Base-by-base conservation (phyloP, 2,113 vertebrate species). In the Notothenia coriiceps region DNA sequence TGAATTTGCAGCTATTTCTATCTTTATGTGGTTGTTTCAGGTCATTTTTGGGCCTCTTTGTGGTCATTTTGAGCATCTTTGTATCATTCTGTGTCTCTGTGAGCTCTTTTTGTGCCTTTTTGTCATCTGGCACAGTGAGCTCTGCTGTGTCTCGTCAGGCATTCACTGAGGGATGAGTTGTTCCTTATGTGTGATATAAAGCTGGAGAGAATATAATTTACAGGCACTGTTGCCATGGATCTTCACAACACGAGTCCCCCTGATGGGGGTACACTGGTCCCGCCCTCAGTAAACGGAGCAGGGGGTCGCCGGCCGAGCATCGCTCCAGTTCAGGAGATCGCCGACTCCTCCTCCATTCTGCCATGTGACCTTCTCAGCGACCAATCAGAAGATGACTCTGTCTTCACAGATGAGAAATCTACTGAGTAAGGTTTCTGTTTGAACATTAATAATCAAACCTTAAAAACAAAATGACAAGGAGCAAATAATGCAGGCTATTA, bases 311-410 rank as follows among this genome's bases (percentile, higher is more conserved):
- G 98, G 52, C 98, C 97, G 70, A 99, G 98, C 95, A 99, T 99
- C 0, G 98, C 96, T 0, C 97, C 98, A 0, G 98, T 99, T 5
- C 94, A 99, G 0, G 98, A 99, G 90, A 95, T 99, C 47, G 97
- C 98, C 0, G 98, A 99, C 94, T 96, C 95, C 84, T 95, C 96
- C 0, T 94, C 96, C 49, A 96, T 99, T 64, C 93, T 99, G 85
- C 98, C 98, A 70, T 99, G 98, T 0, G 98, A 99, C 91, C 95
- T 99, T 73, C 96, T 99, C 80, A 98, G 96, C 0, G 98, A 99
- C 95, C 98, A 97, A 49, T 98, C 97, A 0, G 98, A 99, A 72
- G 98, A 99, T 0, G 98, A 99, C 91, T 94, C 94, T 14, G 95
- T 94, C 0, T 96, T 96, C 52, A 96, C 94, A 0, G 97, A 99